Conservation (phyloP, 2,888 invertebrate genomes). For the Erebia ligea region DNA sequence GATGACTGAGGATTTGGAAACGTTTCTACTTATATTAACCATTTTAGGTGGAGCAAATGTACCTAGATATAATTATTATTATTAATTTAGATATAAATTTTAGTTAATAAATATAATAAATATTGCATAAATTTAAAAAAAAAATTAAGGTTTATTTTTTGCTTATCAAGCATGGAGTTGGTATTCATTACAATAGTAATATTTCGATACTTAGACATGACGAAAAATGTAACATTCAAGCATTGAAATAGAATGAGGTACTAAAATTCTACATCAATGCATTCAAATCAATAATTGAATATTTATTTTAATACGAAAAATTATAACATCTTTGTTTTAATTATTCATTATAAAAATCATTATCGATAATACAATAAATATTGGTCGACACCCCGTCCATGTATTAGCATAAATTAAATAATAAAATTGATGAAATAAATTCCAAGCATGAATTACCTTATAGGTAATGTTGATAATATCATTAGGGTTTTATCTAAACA, state of each 20-base stretch:
- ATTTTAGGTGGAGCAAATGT: too few relatives aligned
- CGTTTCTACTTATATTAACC: too few relatives aligned
- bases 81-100: too few relatives aligned
- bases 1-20: too few relatives aligned
- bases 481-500: slow-evolving; percentile 7
- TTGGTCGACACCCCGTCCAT: not conserved
- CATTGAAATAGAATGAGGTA: too few relatives aligned
- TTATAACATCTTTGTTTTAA: not conserved
- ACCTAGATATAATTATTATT: too few relatives aligned
- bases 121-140: too few relatives aligned
- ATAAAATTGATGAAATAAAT: slow-evolving; percentile 3
- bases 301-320: not conserved
- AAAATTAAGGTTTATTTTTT: too few relatives aligned
- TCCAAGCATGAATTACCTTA: not conserved
- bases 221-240: not conserved
- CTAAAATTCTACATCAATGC: too few relatives aligned
- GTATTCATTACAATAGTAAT: too few relatives aligned
- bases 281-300: not conserved
- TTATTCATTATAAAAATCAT: not conserved
- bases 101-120: too few relatives aligned
- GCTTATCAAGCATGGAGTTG: too few relatives aligned
- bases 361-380: slow-evolving; percentile 11
- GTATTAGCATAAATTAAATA: slow-evolving; percentile 21
- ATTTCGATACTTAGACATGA: not conserved
- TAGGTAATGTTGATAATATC: not conserved